A percentile compares a stretch with the other conserved stretches of the same genome.
These are phyloP conservation scores for Meteorus cinctellus DNA, from an alignment of 2,888 invertebrate species.

Conservation along the genomic window DNA sequence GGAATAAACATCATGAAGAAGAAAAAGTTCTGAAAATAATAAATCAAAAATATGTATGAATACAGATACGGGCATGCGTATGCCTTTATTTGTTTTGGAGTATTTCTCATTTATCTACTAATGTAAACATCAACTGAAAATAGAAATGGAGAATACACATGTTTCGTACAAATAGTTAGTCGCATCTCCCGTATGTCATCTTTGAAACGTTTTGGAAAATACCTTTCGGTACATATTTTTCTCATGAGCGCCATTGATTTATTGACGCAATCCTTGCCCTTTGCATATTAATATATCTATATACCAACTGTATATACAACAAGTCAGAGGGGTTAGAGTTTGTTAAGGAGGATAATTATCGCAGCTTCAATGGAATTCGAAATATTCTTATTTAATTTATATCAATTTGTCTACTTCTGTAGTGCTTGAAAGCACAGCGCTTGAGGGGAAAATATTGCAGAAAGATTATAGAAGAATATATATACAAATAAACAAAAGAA, in stretches of 20 bases:
- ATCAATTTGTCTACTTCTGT: conserved; percentile 30
- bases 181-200: conserved; percentile 27
- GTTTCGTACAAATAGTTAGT: background rate
- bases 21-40: background rate
- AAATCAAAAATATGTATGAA: background rate
- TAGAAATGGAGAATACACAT: background rate
- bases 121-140: background rate
- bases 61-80: background rate
- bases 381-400: conserved; percentile 36
- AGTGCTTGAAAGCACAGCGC: background rate
- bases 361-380: conserved; percentile 27
- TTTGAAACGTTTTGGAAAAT: conserved; percentile 39
- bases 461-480: background rate
- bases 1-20: conserved; percentile 13
- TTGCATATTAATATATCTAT: background rate
- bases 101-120: background rate
- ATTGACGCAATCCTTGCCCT: conserved; percentile 29
- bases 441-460: background rate
- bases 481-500: background rate
- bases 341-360: conserved; percentile 12
- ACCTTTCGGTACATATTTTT: conserved; percentile 31
- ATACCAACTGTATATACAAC: background rate
- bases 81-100: background rate
- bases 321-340: background rate
- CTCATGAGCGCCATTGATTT: conserved; percentile 40